Conservation (phyloP, 2,113 vertebrate species). For the Girardinichthys multiradiatus region DNA sequence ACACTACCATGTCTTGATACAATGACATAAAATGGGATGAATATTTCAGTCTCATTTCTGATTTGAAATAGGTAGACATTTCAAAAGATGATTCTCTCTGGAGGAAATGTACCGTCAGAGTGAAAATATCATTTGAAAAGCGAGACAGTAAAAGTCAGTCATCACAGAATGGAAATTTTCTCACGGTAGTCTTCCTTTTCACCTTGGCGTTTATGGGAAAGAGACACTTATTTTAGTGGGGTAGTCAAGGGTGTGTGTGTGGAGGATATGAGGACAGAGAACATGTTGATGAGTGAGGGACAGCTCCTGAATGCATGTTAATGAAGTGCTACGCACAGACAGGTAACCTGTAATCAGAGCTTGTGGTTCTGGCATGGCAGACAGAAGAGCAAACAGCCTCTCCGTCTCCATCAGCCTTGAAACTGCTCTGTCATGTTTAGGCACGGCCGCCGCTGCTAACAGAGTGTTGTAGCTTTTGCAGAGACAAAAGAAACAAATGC, state of each 20-base stretch:
- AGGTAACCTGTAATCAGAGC: conserved; percentile 72
- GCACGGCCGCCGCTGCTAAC: conserved; percentile 57
- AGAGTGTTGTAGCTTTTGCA: conserved; percentile 60
- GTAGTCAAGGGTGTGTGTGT: conserved; percentile 14
- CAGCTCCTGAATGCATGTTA: conserved; percentile 72
- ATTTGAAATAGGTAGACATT: conserved; percentile 78
- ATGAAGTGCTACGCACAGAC: conserved; percentile 63
- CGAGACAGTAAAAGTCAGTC: conserved; percentile 70
- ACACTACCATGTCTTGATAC: conserved; percentile 28
- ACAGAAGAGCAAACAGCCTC: conserved; percentile 51
- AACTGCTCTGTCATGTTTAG: conserved; percentile 61
- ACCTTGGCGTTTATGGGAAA: conserved; percentile 56
- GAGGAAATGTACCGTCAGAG: conserved; percentile 65
- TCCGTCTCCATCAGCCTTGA: conserved; percentile 59
- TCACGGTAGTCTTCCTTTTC: conserved; percentile 68
- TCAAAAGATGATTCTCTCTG: conserved; percentile 72
- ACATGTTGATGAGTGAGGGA: conserved; percentile 63
- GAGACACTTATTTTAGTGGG: conserved; percentile 7
- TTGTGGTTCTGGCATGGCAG: conserved; percentile 64
- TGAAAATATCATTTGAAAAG: conserved; percentile 74
- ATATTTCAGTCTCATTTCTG: conserved; percentile 77
- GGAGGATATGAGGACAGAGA: conserved; percentile 31
- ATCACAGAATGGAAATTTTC: conserved; percentile 72
- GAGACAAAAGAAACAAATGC: conserved; percentile 74
- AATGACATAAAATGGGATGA: conserved; percentile 69